Conservation (phyloP, 2,113 vertebrate genomes). For the Corythaeola cristata region DNA sequence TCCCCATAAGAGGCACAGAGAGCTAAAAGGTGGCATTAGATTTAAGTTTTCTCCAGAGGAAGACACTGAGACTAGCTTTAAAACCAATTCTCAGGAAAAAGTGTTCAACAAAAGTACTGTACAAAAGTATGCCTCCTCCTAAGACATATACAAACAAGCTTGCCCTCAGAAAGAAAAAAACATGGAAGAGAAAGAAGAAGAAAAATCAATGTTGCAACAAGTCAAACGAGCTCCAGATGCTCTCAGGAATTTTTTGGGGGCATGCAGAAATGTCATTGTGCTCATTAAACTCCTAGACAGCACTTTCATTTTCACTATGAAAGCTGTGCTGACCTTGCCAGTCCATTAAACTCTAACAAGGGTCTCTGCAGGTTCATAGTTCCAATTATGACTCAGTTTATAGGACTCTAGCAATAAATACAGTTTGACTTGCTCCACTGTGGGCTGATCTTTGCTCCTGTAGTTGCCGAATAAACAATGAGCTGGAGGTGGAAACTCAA, state of each 20-base stretch:
- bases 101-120: neutral
- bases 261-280: slow-evolving; percentile 15
- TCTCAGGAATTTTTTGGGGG: slow-evolving; percentile 16
- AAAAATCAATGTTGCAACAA: neutral
- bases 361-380: slow-evolving; percentile 11
- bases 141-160: neutral
- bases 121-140: neutral
- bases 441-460: slow-evolving; percentile 28
- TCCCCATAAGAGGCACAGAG: neutral
- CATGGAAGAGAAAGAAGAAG: neutral
- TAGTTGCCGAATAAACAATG: neutral
- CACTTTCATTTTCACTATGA: slow-evolving; percentile 24
- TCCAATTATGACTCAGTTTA: slow-evolving; percentile 44
- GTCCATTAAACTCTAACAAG: slow-evolving; percentile 58
- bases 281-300: slow-evolving; percentile 45
- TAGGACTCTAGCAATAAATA: neutral
- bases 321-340: slow-evolving; percentile 31
- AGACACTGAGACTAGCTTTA: neutral
- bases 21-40: neutral
- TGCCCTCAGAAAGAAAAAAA: neutral
- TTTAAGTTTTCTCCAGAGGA: neutral
- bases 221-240: slow-evolving; percentile 3
- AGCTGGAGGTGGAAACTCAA: neutral
- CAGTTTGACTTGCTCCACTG: neutral
- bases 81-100: neutral